Evolutionary conservation across 1,140 invertebrate species (phyloP), one percentile per base, ranked within the genome.

Genomic region (Coptotermes formosanus): DNA sequence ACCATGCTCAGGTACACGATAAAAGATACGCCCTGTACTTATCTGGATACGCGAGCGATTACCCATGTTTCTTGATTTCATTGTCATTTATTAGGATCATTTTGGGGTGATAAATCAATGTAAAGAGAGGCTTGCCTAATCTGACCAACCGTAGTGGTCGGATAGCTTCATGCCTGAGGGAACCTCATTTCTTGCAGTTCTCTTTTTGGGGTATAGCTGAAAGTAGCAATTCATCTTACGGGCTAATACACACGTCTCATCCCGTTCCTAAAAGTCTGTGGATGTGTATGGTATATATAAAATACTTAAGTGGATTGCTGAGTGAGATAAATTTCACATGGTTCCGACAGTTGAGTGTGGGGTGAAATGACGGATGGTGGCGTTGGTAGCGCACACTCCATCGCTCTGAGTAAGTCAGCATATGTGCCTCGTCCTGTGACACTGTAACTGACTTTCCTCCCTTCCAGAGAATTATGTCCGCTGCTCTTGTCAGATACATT

Each of bases 281-380:
- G 64, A n/a, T 75, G 64, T 75, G n/a, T 75, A 3, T 75, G 64
- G 0, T 75, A 75, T 30, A 30, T 75, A 75, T 75, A 75, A 75
- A 75, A 30, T 75, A 75, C n/a, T 14, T 75, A 75, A 75, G 64
- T 75, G 64, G 64, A 75, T 30, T 75, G 64, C 64, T 75, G 64
- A 75, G n/a, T 75, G 64, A 75, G 25, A 75, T 75, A 75, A 75
- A 75, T 75, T 75, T 75, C 64, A 30, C 64, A 75, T 75, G 64
- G 64, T 75, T 30, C 64, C 64, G 64, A 75, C 64, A 75, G 64
- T 75, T 75, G 64, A 30, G n/a, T 64, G 59, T 14, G 64, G 64
- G 64, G 64, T 30, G 64, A 75, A 75, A 75, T 75, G 64, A 75
- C 64, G 64, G 64, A 75, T 75, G 25, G 14, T n/a, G 25, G 64